These are phyloP conservation scores for Stegana nigrithorax DNA, from an alignment of 2,888 invertebrate species.

Conservation along the genomic window DNA sequence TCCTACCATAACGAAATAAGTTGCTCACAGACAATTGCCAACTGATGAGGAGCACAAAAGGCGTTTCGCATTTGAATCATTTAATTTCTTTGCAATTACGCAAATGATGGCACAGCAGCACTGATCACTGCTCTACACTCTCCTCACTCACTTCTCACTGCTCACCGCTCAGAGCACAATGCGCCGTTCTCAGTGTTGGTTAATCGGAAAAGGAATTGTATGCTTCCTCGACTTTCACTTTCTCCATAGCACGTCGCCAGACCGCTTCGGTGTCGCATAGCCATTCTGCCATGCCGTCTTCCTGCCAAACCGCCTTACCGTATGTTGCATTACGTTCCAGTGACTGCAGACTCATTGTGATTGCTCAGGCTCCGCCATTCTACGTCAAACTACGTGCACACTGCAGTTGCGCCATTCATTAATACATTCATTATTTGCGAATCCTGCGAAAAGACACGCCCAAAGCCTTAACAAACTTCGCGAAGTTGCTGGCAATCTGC, in stretches of 20 bases:
- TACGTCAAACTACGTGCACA: too few species aligned
- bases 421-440: not conserved
- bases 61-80: constrained; percentile 11
- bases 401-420: not conserved
- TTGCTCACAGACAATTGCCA: not conserved
- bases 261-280: too few species aligned
- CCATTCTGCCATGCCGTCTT: too few species aligned
- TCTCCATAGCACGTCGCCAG: too few species aligned
- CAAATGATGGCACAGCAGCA: constrained; percentile 1
- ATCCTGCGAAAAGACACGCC: not conserved
- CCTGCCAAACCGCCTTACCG: too few species aligned
- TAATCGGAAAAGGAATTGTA: too few species aligned
- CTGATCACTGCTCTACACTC: too few species aligned
- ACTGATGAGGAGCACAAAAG: constrained; percentile 1
- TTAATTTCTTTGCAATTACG: constrained; percentile 11
- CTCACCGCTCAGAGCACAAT: too few species aligned
- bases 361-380: not conserved
- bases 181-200: too few species aligned
- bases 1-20: not conserved
- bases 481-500: not conserved
- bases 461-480: not conserved
- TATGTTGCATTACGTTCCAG: not conserved
- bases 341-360: not conserved
- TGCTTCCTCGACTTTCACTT: too few species aligned
- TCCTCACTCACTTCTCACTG: too few species aligned